phyloP scores from a whole-genome alignment of 2,113 vertebrate genomes.

The Macrotis lagotis region DNA sequence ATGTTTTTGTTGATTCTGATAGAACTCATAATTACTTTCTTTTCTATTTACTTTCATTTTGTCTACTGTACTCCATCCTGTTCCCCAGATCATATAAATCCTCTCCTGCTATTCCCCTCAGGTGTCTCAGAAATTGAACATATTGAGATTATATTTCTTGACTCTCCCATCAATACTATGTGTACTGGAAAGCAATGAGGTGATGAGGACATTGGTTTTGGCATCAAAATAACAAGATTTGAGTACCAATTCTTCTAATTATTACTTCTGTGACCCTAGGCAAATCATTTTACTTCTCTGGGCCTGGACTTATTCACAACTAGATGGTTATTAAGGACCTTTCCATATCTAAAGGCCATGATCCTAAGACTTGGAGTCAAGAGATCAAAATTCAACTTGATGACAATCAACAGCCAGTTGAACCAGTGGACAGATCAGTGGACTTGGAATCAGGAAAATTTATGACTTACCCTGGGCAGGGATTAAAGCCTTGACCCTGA shows the following conservation, averaged over 20 bases:
- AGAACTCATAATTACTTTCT: slow-evolving; percentile 14
- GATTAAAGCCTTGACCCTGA: too few relatives aligned
- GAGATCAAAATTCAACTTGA: neutral
- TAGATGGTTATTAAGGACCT: neutral
- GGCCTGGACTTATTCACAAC: neutral
- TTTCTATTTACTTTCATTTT: neutral
- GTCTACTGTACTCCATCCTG: neutral
- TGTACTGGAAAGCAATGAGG: neutral
- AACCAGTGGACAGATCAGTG: too few relatives aligned
- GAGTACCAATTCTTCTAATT: neutral
- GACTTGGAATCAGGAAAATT: too few relatives aligned
- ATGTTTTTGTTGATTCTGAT: slow-evolving; percentile 53
- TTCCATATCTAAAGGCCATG: neutral
- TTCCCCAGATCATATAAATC: neutral
- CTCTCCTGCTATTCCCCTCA: neutral
- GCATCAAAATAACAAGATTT: neutral
- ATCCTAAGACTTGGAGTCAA: neutral
- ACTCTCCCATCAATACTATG: neutral
- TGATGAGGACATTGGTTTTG: neutral
- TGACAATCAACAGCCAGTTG: too few relatives aligned
- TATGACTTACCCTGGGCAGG: too few relatives aligned
- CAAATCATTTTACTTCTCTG: neutral
- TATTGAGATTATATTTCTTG: neutral
- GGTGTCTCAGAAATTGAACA: neutral
- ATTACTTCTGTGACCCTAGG: neutral